Base-by-base conservation (phyloP, 1,140 invertebrate genomes). In the Drosophila persimilis region DNA sequence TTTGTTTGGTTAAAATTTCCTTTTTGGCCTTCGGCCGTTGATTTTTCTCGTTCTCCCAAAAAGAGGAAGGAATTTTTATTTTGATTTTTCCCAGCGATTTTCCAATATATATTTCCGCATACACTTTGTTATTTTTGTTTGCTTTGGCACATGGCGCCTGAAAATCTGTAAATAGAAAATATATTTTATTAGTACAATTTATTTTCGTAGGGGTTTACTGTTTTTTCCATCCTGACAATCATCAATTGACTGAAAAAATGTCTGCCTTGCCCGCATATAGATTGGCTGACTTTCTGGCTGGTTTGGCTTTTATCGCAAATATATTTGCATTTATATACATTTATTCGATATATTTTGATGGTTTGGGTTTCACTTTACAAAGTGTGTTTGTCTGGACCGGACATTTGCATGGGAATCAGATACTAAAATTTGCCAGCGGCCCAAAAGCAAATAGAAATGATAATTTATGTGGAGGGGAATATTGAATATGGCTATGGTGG, bases 291-390 rank as follows among this genome's bases (percentile, higher is more conserved):
- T 69, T 69, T 56, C 26, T 24, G 63, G 11, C 35, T 43, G 53
- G 47, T 75, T 75, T 47, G 53, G 48, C 22, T 74, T 54, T 65
- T 9, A 22, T 59, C 61, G 35, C 60, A 53, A 62, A 73, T 57
- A 69, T 57, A 73, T 66, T 62, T 51, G 41, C 26, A 63, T 73
- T 54, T 55, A 60, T 69, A 51, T 41, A 59, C 60, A 77, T 69
- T 69, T 57, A 35, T 70, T 70, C 11, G 35, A 39, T 39, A 0
- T 39, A 39, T 81, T 65, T 44, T 48, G 54, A 44, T 50, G 35
- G 35, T 5, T 39, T 2, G 26, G 15, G 64, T 69, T 50, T 69
- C 65, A 39, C 52, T 57, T 35, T 69, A 31, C 65, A 50, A 24
- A 9, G n/a, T 50, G 67, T 57, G 64, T 69, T 69, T 69, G 64